phyloP scores from a whole-genome alignment of 2,113 vertebrate genomes.

The Salvelinus alpinus region DNA sequence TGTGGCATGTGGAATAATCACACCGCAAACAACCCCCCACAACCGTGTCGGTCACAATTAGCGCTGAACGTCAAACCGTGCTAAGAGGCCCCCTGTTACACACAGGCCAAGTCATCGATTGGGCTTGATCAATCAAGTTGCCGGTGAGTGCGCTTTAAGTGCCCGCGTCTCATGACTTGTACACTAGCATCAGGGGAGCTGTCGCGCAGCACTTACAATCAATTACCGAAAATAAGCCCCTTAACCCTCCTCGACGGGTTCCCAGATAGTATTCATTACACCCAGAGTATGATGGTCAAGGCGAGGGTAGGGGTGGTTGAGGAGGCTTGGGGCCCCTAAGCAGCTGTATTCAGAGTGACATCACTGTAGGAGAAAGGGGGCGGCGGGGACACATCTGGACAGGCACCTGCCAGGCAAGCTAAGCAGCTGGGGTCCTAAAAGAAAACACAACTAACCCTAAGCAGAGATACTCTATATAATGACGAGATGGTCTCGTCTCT shows the following conservation, averaged over 20 bases:
- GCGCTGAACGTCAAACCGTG: conserved; percentile 41
- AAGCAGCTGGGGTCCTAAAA: no score
- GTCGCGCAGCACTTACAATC: conserved; percentile 77
- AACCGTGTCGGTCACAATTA: conserved; percentile 40
- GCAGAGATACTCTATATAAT: not conserved
- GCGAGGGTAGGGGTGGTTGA: conserved; percentile 27
- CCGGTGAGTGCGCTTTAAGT: conserved; percentile 51
- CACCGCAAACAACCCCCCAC: not conserved
- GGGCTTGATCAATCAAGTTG: conserved; percentile 60
- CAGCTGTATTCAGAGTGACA: conserved; percentile 25
- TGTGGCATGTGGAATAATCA: conserved; percentile 19
- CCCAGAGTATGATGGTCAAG: conserved; percentile 48
- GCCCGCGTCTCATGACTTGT: conserved; percentile 53
- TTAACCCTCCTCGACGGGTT: conserved; percentile 47
- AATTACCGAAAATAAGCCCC: conserved; percentile 77
- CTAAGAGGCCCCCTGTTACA: conserved; percentile 26
- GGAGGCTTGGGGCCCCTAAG: conserved; percentile 30
- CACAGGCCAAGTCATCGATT: conserved; percentile 63
- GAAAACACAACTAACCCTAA: not conserved
- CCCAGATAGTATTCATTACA: conserved; percentile 41
- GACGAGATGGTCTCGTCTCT: no score
- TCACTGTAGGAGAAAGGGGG: not conserved
- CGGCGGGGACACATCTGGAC: no score
- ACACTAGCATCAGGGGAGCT: conserved; percentile 71
- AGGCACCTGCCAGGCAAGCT: no score